Percentiles rank a stretch among this genome's conserved stretches.
Conservation (phyloP, 2,113 vertebrate genomes). For the Motacilla alba region DNA sequence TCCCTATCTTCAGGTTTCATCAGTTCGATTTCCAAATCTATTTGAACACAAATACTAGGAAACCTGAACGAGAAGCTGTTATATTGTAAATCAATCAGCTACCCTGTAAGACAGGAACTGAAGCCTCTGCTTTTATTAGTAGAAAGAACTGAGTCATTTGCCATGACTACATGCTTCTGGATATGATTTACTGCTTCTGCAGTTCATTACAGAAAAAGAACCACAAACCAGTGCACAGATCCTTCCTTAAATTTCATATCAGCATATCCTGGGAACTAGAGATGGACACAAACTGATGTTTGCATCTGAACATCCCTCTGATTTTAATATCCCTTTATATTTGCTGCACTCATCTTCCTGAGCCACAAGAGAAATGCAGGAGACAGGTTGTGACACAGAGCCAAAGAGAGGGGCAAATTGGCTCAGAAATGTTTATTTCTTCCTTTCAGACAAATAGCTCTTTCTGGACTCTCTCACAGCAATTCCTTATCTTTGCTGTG, state of each 20-base stretch:
- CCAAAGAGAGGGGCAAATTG: background rate
- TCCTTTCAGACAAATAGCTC: background rate
- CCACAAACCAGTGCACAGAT: background rate
- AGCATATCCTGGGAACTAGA: background rate
- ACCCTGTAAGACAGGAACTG: conserved; percentile 35
- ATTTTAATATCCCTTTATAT: background rate
- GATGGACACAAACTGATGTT: background rate
- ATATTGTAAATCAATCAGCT: conserved; percentile 53
- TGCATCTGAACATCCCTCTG: background rate
- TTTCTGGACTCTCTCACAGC: background rate
- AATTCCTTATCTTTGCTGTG: background rate
- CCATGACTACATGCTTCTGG: conserved; percentile 31
- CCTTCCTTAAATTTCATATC: background rate
- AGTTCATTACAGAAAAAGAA: background rate
- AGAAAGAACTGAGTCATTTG: conserved; percentile 48
- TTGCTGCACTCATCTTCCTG: background rate
- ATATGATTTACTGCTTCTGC: conserved; percentile 36
- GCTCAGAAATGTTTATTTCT: background rate
- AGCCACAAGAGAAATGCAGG: background rate
- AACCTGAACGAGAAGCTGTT: conserved; percentile 47
- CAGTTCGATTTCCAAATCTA: conserved; percentile 31
- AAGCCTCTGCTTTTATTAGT: conserved; percentile 41
- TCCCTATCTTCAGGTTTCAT: conserved; percentile 21
- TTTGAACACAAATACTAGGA: conserved; percentile 38
- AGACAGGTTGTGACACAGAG: background rate